Base-by-base conservation (phyloP, 2,888 invertebrate genomes). In the Orthosia incerta region DNA sequence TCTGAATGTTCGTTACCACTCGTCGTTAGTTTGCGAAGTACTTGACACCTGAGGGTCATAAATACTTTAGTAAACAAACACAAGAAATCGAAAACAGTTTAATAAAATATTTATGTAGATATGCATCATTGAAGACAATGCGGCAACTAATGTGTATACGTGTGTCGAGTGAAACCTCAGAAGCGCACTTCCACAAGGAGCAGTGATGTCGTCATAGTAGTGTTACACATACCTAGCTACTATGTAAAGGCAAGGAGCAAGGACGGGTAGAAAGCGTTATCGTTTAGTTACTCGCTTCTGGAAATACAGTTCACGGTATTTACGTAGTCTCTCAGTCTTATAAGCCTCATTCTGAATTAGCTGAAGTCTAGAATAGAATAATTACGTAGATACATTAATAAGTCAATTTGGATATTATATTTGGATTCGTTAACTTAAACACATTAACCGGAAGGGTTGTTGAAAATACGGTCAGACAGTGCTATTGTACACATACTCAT, bases 251-350 rank as follows among this genome's bases (percentile, higher is more conserved):
- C 96, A 95, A 95, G 95, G 95, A 95, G 94, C 93, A 94, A 96
- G 96, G 96, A 96, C 96, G 96, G 96, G 96, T 95, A 94, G 93
- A 95, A 95, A 96, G 95, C 95, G 93, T 94, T 94, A 92, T 94
- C 91, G 92, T 94, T 93, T 93, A 88, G 84, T 86, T 89, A 93
- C 94, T 94, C 93, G 92, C 93, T 92, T 93, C 92, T 93, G 94
- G 93, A 94, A 94, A 93, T 93, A 93, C 91, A 94, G 93, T 93
- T 95, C 93, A 92, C 91, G 93, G 93, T 92, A 92, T 90, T 94
- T 95, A 95, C 95, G 94, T 95, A 94, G 91, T 94, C 91, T 94
- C 91, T 95, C 95, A 96, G 95, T 96, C 95, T 96, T 96, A 94
- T 95, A 92, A 92, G 93, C 94, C 93, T 94, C 92, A 91, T 92